Evolutionary conservation across 2,113 vertebrate genomes (phyloP).

Genomic region (Grammomys dolichurus): DNA sequence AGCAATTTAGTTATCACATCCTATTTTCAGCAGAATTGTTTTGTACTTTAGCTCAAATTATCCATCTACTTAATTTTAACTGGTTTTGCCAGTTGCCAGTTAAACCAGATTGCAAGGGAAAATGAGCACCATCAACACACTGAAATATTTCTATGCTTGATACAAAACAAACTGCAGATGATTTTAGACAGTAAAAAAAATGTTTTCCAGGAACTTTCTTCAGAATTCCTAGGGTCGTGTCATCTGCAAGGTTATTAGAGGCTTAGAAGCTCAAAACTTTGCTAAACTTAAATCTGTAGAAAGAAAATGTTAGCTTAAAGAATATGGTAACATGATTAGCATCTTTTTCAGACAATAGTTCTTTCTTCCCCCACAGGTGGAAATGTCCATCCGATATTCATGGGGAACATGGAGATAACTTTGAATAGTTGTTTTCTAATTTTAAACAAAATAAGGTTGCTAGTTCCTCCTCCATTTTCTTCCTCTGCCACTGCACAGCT

Average conservation of each 20-base stretch:
- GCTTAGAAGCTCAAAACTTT: constrained; percentile 33
- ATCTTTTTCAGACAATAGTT: not conserved
- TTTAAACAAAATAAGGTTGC: not conserved
- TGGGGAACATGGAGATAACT: not conserved
- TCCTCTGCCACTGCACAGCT: not conserved
- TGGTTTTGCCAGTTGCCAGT: constrained; percentile 80
- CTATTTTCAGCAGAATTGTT: constrained; percentile 75
- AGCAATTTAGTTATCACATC: constrained; percentile 67
- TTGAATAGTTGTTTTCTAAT: not conserved
- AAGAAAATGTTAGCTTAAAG: not conserved
- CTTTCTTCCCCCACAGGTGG: not conserved
- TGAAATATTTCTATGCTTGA: constrained; percentile 81
- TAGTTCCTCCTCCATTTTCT: not conserved
- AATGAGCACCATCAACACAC: constrained; percentile 80
- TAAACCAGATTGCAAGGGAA: constrained; percentile 81
- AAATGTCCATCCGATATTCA: not conserved
- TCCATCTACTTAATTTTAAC: constrained; percentile 75
- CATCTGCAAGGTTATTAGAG: constrained; percentile 58
- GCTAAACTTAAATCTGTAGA: not conserved
- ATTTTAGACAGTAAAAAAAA: constrained; percentile 74
- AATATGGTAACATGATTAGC: not conserved
- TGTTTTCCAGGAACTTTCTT: constrained; percentile 71
- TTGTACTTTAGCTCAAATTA: constrained; percentile 76
- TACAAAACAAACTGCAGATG: constrained; percentile 79
- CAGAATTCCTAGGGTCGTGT: constrained; percentile 67